Conservation (phyloP, 2,797 vertebrate genomes). For the Eurystomus glaucurus region DNA sequence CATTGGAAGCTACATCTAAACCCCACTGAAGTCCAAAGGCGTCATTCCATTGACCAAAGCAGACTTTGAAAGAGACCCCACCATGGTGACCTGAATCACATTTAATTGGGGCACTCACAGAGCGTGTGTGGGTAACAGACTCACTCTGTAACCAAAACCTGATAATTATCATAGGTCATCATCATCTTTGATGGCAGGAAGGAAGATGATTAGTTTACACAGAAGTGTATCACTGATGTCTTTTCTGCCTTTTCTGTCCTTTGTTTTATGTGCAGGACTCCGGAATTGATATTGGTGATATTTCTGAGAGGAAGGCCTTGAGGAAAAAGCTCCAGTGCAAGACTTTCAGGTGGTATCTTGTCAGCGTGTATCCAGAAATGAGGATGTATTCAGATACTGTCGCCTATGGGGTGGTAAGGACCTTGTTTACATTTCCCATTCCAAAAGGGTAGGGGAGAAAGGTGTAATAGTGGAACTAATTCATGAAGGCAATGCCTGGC, state of each 20-base stretch:
- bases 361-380: conserved; percentile 98
- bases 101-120: background rate
- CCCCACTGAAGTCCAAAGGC: background rate
- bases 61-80: background rate
- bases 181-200: background rate
- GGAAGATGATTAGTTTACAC: background rate
- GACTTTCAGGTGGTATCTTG: conserved; percentile 98
- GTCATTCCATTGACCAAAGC: background rate
- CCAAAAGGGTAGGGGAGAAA: background rate
- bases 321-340: conserved; percentile 96
- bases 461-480: background rate
- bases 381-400: conserved; percentile 96
- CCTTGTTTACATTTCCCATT: background rate
- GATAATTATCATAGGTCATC: background rate
- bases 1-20: background rate
- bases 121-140: background rate
- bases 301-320: conserved; percentile 94
- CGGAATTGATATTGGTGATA: conserved; percentile 96
- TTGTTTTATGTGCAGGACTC: conserved; percentile 87
- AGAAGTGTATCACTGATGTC: background rate
- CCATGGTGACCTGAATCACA: background rate
- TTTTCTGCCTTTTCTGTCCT: background rate
- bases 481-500: background rate
- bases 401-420: conserved; percentile 95
- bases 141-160: background rate